Conservation (phyloP, 2,113 vertebrate species). For the Cyprinodon brontotheroides region DNA sequence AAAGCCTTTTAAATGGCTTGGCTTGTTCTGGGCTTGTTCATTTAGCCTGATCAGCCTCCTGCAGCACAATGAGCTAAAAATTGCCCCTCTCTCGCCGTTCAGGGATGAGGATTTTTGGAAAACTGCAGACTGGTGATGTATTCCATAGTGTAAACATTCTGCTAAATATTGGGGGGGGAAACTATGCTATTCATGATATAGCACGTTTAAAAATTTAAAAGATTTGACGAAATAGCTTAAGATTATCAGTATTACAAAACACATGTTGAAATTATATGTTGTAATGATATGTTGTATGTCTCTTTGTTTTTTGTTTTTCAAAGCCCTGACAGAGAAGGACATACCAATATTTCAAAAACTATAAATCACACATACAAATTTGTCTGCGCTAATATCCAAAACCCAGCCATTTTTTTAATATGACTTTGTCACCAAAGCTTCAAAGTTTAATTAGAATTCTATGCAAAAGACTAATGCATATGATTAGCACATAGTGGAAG, state of each 20-base stretch:
- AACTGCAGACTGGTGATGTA: constrained; percentile 17
- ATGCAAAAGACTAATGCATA: no score
- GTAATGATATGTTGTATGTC: not conserved
- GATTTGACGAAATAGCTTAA: no score
- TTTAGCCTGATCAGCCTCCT: constrained; percentile 59
- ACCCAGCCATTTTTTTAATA: not conserved
- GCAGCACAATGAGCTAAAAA: constrained; percentile 62
- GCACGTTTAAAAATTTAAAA: not conserved
- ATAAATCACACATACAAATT: not conserved
- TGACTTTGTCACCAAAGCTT: not conserved
- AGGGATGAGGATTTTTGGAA: constrained; percentile 40
- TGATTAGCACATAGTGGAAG: no score
- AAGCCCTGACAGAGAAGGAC: not conserved
- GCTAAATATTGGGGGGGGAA: constrained; percentile 17
- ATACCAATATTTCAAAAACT: not conserved
- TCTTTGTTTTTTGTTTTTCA: not conserved
- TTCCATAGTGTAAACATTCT: constrained; percentile 26
- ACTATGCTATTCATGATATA: not conserved
- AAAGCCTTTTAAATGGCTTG: constrained; percentile 52
- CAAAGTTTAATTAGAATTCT: no score
- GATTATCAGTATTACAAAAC: not conserved
- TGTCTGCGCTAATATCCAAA: not conserved
- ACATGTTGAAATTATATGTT: not conserved
- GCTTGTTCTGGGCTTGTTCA: constrained; percentile 52
- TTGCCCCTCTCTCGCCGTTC: constrained; percentile 39